A percentile compares a stretch with the other conserved stretches of the same genome.
These are phyloP conservation scores for Carapus acus DNA, from an alignment of 2,797 vertebrate species.

Conservation along the genomic window DNA sequence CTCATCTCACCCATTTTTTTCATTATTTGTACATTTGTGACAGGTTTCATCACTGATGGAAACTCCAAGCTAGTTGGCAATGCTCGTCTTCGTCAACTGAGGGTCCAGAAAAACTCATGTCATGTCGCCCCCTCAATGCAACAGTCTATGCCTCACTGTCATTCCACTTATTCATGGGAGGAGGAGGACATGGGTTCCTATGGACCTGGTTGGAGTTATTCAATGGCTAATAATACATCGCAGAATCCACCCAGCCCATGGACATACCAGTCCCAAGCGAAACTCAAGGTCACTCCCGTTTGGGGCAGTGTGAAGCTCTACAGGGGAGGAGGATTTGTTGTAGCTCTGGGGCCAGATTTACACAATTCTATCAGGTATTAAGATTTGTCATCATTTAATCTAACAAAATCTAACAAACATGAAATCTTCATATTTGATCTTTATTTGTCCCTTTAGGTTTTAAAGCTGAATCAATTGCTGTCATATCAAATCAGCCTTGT, in stretches of 20 bases:
- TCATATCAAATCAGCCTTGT: too few species aligned
- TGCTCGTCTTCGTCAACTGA: slow-evolving; percentile 86
- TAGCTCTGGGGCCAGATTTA: slow-evolving; percentile 77
- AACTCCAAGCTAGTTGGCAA: slow-evolving; percentile 90
- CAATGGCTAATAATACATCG: slow-evolving; percentile 50
- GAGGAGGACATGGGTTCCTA: slow-evolving; percentile 81
- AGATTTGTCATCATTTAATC: not conserved
- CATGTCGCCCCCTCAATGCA: slow-evolving; percentile 65
- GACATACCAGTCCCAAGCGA: slow-evolving; percentile 82
- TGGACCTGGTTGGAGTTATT: slow-evolving; percentile 75
- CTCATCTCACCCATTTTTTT: not conserved
- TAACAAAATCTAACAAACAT: too few species aligned
- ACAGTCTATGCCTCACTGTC: slow-evolving; percentile 67
- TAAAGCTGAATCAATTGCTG: too few species aligned
- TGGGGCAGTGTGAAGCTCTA: slow-evolving; percentile 86
- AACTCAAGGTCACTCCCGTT: slow-evolving; percentile 71
- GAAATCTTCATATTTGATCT: too few species aligned
- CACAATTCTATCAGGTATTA: slow-evolving; percentile 78
- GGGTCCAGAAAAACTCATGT: slow-evolving; percentile 80
- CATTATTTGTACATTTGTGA: slow-evolving; percentile 4
- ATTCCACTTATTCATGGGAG: slow-evolving; percentile 78
- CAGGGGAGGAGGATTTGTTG: slow-evolving; percentile 85
- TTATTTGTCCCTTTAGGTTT: too few species aligned
- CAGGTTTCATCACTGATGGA: slow-evolving; percentile 95
- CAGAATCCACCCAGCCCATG: slow-evolving; percentile 65